A percentile compares a stretch with the other conserved stretches of the same genome.
phyloP scores from a whole-genome alignment of 2,797 vertebrate species.

The Lacerta agilis region DNA sequence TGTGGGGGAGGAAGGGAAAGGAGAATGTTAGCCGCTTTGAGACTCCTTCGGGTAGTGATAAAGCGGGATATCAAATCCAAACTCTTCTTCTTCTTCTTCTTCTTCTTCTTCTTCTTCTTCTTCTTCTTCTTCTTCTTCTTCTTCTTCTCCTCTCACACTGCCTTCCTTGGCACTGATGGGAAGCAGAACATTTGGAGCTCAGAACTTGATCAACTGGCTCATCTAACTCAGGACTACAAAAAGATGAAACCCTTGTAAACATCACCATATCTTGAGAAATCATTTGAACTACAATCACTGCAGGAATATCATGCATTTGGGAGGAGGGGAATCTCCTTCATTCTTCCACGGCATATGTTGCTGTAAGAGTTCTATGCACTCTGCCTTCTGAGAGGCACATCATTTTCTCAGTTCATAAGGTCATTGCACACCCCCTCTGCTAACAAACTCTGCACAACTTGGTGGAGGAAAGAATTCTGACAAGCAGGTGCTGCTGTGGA shows the following conservation, averaged over 20 bases:
- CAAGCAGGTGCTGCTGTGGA: neutral
- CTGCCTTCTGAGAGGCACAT: neutral
- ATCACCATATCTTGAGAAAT: neutral
- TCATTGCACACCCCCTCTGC: neutral
- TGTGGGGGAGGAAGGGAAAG: no score
- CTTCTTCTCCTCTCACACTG: no score
- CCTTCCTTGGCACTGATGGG: no score
- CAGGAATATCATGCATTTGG: neutral
- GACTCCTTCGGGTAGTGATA: no score
- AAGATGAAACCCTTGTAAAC: neutral
- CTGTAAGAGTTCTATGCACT: neutral
- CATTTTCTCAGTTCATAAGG: neutral
- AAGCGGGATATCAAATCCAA: no score
- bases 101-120: no score
- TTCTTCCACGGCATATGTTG: neutral
- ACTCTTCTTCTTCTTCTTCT: no score
- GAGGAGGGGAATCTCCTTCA: neutral
- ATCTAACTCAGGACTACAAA: neutral
- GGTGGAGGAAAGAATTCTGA: neutral
- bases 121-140: no score
- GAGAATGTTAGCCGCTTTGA: no score
- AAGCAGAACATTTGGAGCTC: no score
- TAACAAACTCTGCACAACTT: neutral
- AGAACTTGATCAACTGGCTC: neutral
- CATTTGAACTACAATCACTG: neutral